Evolutionary conservation across 2,797 vertebrate species (phyloP).

Genomic region (Falco berigora): DNA sequence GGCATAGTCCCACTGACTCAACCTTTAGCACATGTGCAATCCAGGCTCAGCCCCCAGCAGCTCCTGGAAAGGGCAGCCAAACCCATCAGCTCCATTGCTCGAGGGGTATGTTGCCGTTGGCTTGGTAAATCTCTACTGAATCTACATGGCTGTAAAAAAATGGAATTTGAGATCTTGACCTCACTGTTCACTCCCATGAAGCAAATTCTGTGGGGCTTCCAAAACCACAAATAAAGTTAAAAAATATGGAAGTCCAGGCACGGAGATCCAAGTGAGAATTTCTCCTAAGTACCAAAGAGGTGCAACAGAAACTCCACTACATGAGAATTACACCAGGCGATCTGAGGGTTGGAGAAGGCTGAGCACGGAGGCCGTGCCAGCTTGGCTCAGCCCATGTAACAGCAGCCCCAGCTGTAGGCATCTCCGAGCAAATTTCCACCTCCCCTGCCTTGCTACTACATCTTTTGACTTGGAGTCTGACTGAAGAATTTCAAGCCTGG

Average conservation of each 20-base stretch:
- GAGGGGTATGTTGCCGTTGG: neutral
- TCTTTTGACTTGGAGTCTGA: neutral
- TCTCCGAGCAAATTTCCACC: neutral
- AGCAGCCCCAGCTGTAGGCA: neutral
- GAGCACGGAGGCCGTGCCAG: neutral
- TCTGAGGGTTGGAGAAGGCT: neutral
- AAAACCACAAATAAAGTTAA: neutral
- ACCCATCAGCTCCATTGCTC: neutral
- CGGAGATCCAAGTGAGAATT: neutral
- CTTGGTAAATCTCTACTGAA: neutral
- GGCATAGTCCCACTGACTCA: rapidly evolving
- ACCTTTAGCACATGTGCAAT: neutral
- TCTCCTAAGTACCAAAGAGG: neutral
- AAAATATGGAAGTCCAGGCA: neutral
- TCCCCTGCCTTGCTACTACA: neutral
- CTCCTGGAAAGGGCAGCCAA: neutral
- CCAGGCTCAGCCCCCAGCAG: neutral
- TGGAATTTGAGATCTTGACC: neutral
- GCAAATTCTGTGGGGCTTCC: neutral
- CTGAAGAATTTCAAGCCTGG: neutral
- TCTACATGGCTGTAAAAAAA: neutral
- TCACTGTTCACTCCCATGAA: neutral
- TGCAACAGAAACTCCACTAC: neutral
- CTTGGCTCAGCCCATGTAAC: neutral
- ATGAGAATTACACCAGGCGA: rapidly evolving